Base-by-base conservation (phyloP, 2,797 vertebrate species). In the Pipistrellus pipistrellus region DNA sequence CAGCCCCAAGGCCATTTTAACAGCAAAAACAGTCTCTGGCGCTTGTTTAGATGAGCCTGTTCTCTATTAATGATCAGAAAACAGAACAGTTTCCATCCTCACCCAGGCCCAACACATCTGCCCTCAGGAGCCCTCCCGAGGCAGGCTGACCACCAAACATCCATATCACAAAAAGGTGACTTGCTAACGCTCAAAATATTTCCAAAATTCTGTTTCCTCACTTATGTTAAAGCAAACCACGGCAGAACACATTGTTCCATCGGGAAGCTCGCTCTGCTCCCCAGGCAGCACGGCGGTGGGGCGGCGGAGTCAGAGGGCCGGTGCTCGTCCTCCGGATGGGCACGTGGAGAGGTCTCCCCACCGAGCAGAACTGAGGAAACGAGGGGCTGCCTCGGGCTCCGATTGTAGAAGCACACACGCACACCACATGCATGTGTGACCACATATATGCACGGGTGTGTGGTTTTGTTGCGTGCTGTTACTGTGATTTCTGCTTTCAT, bases 171-270 rank as follows among this genome's bases (percentile, higher is more conserved):
- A 81, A 55, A 71, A 86, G 32, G 76, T 35, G 64, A 77, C 55
- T 88, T 64, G 44, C 94, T 73, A 88, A 76, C 51, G 86, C 59
- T 77, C 35, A 41, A 66, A 59, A 85, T 10, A 21, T 86, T 93
- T 62, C 20, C 20, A 85, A 94, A 66, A 53, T 55, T 90, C 46
- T 73, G 20, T 72, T 86, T 81, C 27, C 71, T 21, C 41, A 75
- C n/a, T 83, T 76, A 75, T 84, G 90, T 90, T 32, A 80, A 83
- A 83, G 35, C 3, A 59, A 44, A 32, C 32, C 23, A 90, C 68
- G 25, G 76, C 7, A 72, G 68, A 90, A 81, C 4, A 64, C 27
- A 2, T 0, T 0, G 7, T 25, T 30, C 23, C 59, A 17, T 3
- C 5, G 1, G 32, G 44, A 76, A 88, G 48, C 38, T 18, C 0